phyloP scores from a whole-genome alignment of 1,140 invertebrate species.

The Stegodyphus dumicola region DNA sequence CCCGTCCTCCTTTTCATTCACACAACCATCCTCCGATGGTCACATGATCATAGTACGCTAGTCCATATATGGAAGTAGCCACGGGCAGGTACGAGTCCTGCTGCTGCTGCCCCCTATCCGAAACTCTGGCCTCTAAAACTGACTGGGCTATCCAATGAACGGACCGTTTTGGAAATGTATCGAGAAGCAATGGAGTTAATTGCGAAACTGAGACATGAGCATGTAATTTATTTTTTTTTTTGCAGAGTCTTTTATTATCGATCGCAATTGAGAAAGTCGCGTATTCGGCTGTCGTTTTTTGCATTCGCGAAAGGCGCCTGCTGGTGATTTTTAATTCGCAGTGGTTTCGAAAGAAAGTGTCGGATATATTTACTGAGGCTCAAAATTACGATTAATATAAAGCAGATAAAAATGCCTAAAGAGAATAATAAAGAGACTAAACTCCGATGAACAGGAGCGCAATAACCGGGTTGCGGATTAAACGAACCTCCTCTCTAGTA shows the following conservation, averaged over 20 bases:
- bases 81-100: constrained; percentile 48
- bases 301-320: neutral
- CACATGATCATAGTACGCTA: constrained; percentile 46
- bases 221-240: neutral
- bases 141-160: neutral
- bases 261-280: neutral
- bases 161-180: neutral
- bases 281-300: neutral
- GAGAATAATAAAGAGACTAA: too few species aligned
- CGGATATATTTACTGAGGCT: too few species aligned
- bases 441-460: too few species aligned
- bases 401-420: too few species aligned
- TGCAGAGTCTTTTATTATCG: neutral
- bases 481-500: too few species aligned
- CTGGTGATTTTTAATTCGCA: too few species aligned
- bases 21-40: neutral
- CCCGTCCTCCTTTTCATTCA: constrained; percentile 20
- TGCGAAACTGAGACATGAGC: neutral
- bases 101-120: constrained; percentile 51
- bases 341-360: too few species aligned
- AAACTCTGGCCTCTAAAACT: neutral
- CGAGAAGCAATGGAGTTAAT: neutral
- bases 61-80: constrained; percentile 41
- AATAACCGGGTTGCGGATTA: too few species aligned
- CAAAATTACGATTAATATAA: too few species aligned